Base-by-base conservation (phyloP, 2,113 vertebrate genomes). In the Chlamydotis undulata region DNA sequence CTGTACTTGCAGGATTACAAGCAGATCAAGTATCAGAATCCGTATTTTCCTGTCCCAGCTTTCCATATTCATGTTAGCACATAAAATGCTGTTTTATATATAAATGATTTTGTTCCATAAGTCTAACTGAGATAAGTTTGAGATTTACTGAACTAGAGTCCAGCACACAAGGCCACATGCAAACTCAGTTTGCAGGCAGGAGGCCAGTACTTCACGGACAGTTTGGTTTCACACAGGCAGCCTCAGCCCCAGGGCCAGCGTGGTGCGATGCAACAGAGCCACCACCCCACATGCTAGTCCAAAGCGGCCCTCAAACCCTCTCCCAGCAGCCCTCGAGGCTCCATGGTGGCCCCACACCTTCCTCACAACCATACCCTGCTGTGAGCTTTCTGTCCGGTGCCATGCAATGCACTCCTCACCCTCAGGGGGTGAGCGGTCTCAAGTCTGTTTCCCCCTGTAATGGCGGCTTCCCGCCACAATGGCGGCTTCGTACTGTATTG, bases 231-330 rank as follows among this genome's bases (percentile, higher is more conserved):
- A 47, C 29, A 12, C 28, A 41, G 43, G 41, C 1, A 4, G 21
- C 77, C 41, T 53, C 52, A 41, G 69, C 43, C 60, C 18, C 21
- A 22, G 14, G 26, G 37, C 28, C 3, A 0, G 4, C 15, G 2
- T 4, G 2, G 3, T 4, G 5, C 0, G 0, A 35, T 3, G 5
- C 25, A 25, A 57, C 33, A 86, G 3, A 15, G 41, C 64, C 10
- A 10, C 65, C 2, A 0, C 18, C 15, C 7, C 41, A 19, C 11
- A 9, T 8, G 14, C 37, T 25, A 10, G 10, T 6, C 41, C 2
- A 0, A n/a, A 73, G 23, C 56, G n/a, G 16, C 35, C n/a, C 37
- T 37, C 6, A 14, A 23, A 35, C 14, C 15, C 3, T 25, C 14
- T 29, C 31, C 29, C 0, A 0, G 24, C 56, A 63, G 31, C 60